phyloP scores from a whole-genome alignment of 2,113 vertebrate species.

The Ornithorhynchus anatinus region DNA sequence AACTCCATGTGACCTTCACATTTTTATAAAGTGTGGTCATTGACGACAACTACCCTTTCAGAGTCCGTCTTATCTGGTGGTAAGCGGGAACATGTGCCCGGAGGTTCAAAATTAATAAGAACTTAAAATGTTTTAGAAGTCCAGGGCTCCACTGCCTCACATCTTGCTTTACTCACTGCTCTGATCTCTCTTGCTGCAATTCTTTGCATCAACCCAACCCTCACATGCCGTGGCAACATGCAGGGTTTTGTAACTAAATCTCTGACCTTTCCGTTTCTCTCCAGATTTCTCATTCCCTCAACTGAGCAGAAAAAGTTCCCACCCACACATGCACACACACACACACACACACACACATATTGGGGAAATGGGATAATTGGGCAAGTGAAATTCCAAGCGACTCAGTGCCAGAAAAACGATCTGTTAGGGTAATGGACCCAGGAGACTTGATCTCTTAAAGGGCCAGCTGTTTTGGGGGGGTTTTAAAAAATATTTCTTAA shows the following conservation, averaged over 20 bases:
- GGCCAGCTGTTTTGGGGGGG: no score
- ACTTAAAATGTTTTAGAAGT: constrained; percentile 32
- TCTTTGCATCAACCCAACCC: constrained; percentile 4
- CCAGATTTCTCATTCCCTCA: not conserved
- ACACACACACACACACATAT: not conserved
- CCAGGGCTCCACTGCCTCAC: constrained; percentile 12
- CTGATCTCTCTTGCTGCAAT: not conserved
- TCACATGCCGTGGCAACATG: rapidly evolving
- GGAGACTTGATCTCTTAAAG: no score
- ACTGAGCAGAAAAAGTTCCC: not conserved
- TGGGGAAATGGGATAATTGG: not conserved
- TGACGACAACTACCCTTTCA: constrained; percentile 13
- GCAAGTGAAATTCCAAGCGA: not conserved
- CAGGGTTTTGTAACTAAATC: not conserved
- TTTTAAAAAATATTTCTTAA: no score
- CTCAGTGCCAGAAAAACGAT: no score
- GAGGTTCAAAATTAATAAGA: constrained; percentile 23
- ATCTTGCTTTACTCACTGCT: constrained; percentile 30
- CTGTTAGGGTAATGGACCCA: no score
- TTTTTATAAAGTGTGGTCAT: constrained; percentile 40
- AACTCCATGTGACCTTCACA: constrained; percentile 39
- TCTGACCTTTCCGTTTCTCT: not conserved
- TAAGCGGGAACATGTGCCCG: constrained; percentile 35
- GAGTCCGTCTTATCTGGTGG: constrained; percentile 42
- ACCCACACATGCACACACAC: no score